Percentiles rank a stretch among this genome's conserved stretches.
phyloP scores from a whole-genome alignment of 2,797 vertebrate genomes.

The Xiphorhynchus erythropygius region DNA sequence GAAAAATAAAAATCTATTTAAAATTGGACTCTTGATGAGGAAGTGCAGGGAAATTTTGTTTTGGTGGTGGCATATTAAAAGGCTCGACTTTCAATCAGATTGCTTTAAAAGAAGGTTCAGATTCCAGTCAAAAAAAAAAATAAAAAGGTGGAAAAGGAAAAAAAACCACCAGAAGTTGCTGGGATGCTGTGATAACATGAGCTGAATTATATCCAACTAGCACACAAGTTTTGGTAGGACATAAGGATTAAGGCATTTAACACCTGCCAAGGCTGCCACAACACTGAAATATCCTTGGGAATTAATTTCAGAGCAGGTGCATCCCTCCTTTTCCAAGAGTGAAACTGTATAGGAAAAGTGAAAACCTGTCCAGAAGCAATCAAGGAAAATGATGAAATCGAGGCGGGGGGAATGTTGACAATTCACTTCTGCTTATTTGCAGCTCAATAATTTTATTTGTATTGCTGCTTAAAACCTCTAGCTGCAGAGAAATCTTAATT shows the following conservation, averaged over 20 bases:
- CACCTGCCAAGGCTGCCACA: constrained; percentile 9
- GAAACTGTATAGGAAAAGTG: neutral
- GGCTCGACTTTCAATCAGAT: neutral
- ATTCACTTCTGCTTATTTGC: neutral
- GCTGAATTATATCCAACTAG: constrained; percentile 36
- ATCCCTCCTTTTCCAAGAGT: neutral
- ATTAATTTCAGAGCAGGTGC: neutral
- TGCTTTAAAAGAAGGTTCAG: neutral
- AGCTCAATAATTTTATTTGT: neutral
- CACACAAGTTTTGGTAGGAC: neutral
- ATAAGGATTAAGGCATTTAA: neutral
- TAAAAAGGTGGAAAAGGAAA: too few relatives aligned
- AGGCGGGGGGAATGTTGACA: neutral
- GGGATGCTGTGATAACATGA: neutral
- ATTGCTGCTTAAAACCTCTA: neutral
- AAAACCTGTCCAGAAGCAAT: neutral
- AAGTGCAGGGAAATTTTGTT: neutral
- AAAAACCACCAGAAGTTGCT: neutral
- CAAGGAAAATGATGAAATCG: accelerated
- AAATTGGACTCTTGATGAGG: neutral
- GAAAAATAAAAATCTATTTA: neutral
- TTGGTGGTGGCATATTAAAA: neutral
- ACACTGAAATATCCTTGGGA: neutral
- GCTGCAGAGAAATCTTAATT: neutral
- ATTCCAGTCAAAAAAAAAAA: neutral